phyloP scores from a whole-genome alignment of 2,797 vertebrate genomes.

The Alosa sapidissima region DNA sequence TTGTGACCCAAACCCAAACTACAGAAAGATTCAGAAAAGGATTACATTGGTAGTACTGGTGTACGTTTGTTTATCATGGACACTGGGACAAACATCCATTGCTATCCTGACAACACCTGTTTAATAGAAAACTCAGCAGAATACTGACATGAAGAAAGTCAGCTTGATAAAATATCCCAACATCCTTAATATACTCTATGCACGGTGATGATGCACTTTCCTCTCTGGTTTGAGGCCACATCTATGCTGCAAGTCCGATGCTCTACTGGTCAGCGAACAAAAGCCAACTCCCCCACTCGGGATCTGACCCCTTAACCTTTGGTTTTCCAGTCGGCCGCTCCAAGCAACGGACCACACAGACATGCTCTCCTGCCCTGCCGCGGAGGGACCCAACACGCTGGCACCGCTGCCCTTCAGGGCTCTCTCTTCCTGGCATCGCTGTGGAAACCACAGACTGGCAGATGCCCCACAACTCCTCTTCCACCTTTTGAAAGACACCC shows the following conservation, averaged over 20 bases:
- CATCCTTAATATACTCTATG: not conserved
- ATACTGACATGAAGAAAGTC: not conserved
- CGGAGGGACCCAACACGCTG: not conserved
- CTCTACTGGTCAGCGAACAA: not conserved
- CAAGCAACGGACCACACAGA: not conserved
- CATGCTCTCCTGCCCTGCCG: not conserved
- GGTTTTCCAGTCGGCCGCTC: not conserved
- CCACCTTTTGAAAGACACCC: not conserved
- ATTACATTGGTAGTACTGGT: not conserved
- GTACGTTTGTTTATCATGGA: not conserved
- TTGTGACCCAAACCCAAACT: not conserved
- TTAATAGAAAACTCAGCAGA: not conserved
- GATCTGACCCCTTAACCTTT: not conserved
- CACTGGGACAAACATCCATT: too few species aligned
- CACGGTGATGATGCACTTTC: not conserved
- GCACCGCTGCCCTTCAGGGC: not conserved
- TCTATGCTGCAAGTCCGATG: not conserved
- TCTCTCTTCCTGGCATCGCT: not conserved
- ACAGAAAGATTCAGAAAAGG: not conserved
- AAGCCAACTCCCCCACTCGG: not conserved
- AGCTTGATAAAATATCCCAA: not conserved
- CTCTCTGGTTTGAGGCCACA: not conserved
- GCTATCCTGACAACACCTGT: too few species aligned
- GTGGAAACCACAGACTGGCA: not conserved
- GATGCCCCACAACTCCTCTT: not conserved